These are phyloP conservation scores for Mactromeris polynyma DNA, from an alignment of 2,888 invertebrate genomes.

Conservation along the genomic window DNA sequence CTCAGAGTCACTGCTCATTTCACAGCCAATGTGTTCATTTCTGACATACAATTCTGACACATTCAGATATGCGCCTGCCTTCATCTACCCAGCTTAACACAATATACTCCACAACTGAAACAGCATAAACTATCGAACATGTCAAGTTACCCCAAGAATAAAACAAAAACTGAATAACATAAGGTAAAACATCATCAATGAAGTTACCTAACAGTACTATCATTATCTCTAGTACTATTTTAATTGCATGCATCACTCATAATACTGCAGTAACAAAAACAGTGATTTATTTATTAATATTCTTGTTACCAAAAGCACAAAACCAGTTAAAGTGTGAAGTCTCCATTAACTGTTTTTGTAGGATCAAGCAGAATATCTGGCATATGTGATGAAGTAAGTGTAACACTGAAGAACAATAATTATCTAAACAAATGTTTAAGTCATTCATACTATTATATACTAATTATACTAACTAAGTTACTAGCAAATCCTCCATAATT, in stretches of 20 bases:
- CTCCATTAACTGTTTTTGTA: neutral
- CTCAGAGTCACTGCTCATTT: too few species aligned
- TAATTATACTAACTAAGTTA: neutral
- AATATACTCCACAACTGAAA: too few species aligned
- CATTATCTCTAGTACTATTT: neutral
- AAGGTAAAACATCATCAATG: neutral
- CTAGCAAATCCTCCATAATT: neutral
- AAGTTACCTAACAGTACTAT: neutral
- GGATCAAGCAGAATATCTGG: neutral
- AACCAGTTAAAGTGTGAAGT: neutral
- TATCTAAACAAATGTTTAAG: neutral
- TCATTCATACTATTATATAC: conserved; percentile 3
- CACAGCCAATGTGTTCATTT: too few species aligned
- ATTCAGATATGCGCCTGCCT: too few species aligned
- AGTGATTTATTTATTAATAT: neutral
- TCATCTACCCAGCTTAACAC: too few species aligned
- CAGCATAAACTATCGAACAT: neutral
- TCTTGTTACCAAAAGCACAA: neutral
- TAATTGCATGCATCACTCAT: neutral
- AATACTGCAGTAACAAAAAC: neutral
- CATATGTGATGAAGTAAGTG: neutral
- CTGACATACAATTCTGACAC: too few species aligned
- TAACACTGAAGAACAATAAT: conserved; percentile 2
- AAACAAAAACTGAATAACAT: neutral
- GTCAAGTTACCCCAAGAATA: neutral